These are phyloP conservation scores for Thamnophis sirtalis DNA, from an alignment of 2,113 vertebrate species.

Conservation along the genomic window DNA sequence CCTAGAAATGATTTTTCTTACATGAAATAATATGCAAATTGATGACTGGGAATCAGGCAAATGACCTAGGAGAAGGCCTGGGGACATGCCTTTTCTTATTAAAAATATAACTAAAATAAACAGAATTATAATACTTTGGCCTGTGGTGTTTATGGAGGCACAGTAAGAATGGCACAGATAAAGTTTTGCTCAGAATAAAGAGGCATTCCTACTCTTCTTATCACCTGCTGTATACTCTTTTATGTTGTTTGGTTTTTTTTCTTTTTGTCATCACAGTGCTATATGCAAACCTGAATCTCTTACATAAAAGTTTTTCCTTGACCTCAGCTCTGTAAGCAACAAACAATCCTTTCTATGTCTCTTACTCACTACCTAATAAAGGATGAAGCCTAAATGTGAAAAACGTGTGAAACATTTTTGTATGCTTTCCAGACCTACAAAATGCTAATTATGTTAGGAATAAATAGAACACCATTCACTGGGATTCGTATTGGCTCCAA, in stretches of 20 bases:
- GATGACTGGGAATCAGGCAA: background rate
- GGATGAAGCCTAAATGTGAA: slow-evolving; percentile 76
- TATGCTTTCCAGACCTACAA: slow-evolving; percentile 58
- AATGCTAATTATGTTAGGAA: background rate
- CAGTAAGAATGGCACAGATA: slow-evolving; percentile 60
- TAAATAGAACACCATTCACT: background rate
- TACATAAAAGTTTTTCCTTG: slow-evolving; percentile 67
- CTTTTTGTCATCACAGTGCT: slow-evolving; percentile 60
- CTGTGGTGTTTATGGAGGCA: slow-evolving; percentile 63
- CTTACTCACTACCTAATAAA: slow-evolving; percentile 81
- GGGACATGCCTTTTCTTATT: slow-evolving; percentile 11
- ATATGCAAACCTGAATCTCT: slow-evolving; percentile 67
- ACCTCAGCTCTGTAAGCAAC: slow-evolving; percentile 75
- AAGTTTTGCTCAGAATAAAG: slow-evolving; percentile 61
- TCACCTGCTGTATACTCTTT: slow-evolving; percentile 59
- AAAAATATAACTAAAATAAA: slow-evolving; percentile 48
- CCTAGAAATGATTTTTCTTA: background rate
- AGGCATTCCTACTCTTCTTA: slow-evolving; percentile 67
- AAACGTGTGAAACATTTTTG: slow-evolving; percentile 65
- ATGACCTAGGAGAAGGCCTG: background rate
- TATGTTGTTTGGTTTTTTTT: slow-evolving; percentile 58
- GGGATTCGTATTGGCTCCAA: background rate
- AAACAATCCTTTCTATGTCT: slow-evolving; percentile 69
- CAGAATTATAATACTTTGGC: slow-evolving; percentile 50
- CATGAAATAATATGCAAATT: background rate